Evolutionary conservation across 1,140 invertebrate species (phyloP).

Genomic region (Dinothrombium tinctorium): DNA sequence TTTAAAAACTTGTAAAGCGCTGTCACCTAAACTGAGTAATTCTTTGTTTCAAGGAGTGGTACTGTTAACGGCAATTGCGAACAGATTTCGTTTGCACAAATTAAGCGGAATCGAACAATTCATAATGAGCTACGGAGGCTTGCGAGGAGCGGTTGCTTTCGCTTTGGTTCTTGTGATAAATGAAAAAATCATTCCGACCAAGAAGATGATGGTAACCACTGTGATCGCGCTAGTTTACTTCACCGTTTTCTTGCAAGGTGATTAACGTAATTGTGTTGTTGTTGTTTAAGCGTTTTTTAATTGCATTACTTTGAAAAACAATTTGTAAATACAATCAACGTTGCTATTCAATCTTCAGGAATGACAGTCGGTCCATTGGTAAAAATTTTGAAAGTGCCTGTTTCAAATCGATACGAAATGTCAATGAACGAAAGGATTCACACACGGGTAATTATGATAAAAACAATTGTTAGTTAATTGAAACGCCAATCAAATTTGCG

Average conservation of each 20-base stretch:
- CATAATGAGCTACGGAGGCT: constrained; percentile 94
- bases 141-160: constrained; percentile 94
- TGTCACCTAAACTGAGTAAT: no score
- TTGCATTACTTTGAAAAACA: not conserved
- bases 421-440: constrained; percentile 92
- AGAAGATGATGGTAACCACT: constrained; percentile 85
- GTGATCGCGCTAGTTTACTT: constrained; percentile 96
- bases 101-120: constrained; percentile 86
- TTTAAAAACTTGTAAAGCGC: no score
- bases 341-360: constrained; percentile 27
- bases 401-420: constrained; percentile 59
- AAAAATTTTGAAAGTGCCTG: constrained; percentile 77
- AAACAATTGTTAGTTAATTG: not conserved
- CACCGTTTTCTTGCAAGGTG: constrained; percentile 68
- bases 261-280: not conserved
- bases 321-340: not conserved
- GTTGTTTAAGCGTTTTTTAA: not conserved
- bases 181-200: constrained; percentile 35
- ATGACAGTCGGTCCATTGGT: constrained; percentile 95
- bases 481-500: not conserved
- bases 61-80: constrained; percentile 62
- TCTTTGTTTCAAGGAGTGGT: constrained; percentile 75
- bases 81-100: constrained; percentile 71
- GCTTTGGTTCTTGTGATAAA: constrained; percentile 79
- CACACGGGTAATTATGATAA: constrained; percentile 42